phyloP scores from a whole-genome alignment of 2,888 invertebrate genomes.

The Leptopterna dolabrata region DNA sequence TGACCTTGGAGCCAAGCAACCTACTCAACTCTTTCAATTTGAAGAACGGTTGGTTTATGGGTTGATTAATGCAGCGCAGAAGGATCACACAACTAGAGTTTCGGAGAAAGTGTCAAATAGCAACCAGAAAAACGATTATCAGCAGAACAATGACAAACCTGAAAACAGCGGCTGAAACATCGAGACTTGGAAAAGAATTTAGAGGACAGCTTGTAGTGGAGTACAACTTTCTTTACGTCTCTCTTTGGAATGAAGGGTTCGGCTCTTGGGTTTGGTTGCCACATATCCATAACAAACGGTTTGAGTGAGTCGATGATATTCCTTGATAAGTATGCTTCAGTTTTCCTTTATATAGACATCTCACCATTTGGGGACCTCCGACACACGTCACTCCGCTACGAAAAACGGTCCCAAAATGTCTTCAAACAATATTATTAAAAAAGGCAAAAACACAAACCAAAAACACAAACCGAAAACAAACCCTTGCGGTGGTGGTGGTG shows the following conservation, averaged over 20 bases:
- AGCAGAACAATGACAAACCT: slow-evolving; percentile 27
- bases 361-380: neutral
- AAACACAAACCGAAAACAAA: too few species aligned
- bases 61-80: too few species aligned
- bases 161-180: slow-evolving; percentile 54
- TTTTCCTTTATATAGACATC: neutral
- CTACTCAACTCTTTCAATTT: too few species aligned
- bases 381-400: neutral
- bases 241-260: slow-evolving; percentile 61
- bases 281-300: slow-evolving; percentile 58
- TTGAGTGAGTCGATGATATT: neutral
- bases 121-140: neutral
- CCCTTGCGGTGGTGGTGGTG: too few species aligned
- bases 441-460: neutral
- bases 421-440: neutral
- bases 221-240: slow-evolving; percentile 34
- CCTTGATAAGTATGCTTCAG: neutral
- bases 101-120: too few species aligned
- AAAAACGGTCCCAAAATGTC: neutral
- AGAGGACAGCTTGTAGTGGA: slow-evolving; percentile 9
- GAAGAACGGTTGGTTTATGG: too few species aligned
- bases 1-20: too few species aligned
- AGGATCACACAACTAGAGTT: too few species aligned
- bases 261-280: slow-evolving; percentile 62
- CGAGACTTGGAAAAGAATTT: slow-evolving; percentile 33